A percentile compares a stretch with the other conserved stretches of the same genome.
phyloP scores from a whole-genome alignment of 92 coral and sea anemone species.

The Epizoanthus stellaris region DNA sequence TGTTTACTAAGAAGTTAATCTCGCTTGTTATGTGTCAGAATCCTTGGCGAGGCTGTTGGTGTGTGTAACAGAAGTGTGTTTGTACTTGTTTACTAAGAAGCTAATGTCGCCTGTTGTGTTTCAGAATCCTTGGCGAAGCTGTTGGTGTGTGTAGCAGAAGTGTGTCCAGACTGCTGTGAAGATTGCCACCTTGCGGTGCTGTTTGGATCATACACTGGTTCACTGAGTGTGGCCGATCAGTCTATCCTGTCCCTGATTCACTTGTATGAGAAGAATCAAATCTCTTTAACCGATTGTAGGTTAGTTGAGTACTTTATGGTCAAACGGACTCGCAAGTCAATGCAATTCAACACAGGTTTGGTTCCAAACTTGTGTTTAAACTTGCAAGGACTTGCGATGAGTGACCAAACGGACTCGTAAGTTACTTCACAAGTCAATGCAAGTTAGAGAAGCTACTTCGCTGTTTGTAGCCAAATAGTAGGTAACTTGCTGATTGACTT shows the following conservation, averaged over 20 bases:
- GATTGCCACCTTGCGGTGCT: constrained; percentile 74
- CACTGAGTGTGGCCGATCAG: constrained; percentile 70
- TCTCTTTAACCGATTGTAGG: constrained; percentile 65
- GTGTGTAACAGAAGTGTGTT: constrained; percentile 71
- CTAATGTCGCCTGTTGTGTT: neutral
- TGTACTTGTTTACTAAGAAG: constrained; percentile 18
- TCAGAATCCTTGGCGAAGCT: constrained; percentile 78
- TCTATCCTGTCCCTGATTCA: constrained; percentile 65
- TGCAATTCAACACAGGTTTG: neutral
- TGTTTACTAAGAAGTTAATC: neutral
- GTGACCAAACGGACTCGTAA: too few relatives aligned
- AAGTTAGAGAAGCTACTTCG: too few relatives aligned
- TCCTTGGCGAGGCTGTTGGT: constrained; percentile 72
- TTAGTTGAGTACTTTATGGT: constrained; percentile 11
- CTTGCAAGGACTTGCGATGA: too few relatives aligned
- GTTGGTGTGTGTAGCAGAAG: constrained; percentile 73
- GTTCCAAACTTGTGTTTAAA: neutral
- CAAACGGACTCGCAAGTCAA: neutral
- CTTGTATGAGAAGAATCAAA: constrained; percentile 72
- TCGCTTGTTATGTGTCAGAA: neutral
- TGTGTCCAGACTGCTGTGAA: constrained; percentile 75
- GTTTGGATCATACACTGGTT: constrained; percentile 84
- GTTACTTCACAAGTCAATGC: too few relatives aligned
- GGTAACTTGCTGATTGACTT: neutral
- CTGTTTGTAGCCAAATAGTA: too few relatives aligned